A percentile compares a stretch with the other conserved stretches of the same genome.
phyloP scores from a whole-genome alignment of 2,888 invertebrate species.

The Suillia variegata region DNA sequence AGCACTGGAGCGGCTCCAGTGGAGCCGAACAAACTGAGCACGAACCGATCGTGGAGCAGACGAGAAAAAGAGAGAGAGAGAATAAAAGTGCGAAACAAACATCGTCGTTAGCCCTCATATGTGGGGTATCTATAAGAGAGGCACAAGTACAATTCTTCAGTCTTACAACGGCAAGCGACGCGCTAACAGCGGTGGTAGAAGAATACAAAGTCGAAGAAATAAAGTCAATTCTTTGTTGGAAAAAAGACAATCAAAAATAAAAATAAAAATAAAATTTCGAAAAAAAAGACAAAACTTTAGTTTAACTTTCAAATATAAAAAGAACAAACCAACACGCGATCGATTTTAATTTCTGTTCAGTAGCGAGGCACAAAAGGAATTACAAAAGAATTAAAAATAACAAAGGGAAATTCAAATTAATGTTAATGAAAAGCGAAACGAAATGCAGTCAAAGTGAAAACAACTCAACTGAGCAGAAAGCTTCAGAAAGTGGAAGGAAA shows the following conservation, averaged over 20 bases:
- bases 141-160: slow-evolving; percentile 25
- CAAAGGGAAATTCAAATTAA: too few species aligned
- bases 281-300: too few species aligned
- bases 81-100: too few species aligned
- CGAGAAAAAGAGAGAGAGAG: too few species aligned
- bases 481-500: too few species aligned
- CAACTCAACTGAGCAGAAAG: background rate
- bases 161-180: slow-evolving; percentile 29
- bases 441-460: background rate
- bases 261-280: slow-evolving; percentile 7
- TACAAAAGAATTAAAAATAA: background rate
- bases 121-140: slow-evolving; percentile 33
- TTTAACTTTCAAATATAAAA: background rate
- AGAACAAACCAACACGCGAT: background rate
- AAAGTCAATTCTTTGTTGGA: background rate
- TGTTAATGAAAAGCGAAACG: too few species aligned
- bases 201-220: background rate
- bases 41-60: too few species aligned
- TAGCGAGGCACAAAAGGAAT: too few species aligned
- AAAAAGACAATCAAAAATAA: background rate
- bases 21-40: too few species aligned
- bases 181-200: slow-evolving; percentile 21
- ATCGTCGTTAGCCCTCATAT: too few species aligned
- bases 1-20: too few species aligned
- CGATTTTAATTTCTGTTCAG: too few species aligned